Percentiles rank a stretch among this genome's conserved stretches.
These are phyloP conservation scores for Drosophila subsilvestris DNA, from an alignment of 2,888 invertebrate genomes.

Conservation along the genomic window DNA sequence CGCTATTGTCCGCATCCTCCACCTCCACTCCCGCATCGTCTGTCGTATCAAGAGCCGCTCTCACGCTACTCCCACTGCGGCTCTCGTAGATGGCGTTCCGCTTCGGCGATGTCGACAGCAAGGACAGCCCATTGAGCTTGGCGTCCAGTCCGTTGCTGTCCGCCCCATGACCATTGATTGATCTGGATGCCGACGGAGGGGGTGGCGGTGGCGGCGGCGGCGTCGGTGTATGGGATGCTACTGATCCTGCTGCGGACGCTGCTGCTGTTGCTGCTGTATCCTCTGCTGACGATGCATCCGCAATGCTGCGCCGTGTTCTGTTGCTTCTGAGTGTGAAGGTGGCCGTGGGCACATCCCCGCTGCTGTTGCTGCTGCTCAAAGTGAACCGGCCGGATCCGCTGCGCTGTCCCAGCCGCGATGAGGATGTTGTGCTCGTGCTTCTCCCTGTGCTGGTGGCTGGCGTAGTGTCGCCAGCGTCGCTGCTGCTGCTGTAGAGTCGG, in stretches of 20 bases:
- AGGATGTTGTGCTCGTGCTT: constrained; percentile 1
- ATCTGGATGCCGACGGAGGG: constrained; percentile 4
- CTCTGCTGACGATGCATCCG: constrained; percentile 22
- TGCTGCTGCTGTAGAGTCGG: constrained; percentile 67
- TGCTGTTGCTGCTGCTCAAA: constrained; percentile 69
- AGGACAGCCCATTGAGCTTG: constrained; percentile 66
- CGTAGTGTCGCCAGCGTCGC: constrained; percentile 45
- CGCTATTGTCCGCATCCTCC: constrained; percentile 35
- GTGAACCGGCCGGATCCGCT: constrained; percentile 55
- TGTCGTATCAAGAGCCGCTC: constrained; percentile 58
- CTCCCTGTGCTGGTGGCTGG: constrained; percentile 10
- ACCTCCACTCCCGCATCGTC: constrained; percentile 49
- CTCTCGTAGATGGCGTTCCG: constrained; percentile 70
- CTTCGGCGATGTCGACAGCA: constrained; percentile 65
- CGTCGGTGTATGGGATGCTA: not conserved
- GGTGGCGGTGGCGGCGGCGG: constrained; percentile 43
- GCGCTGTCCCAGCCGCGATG: constrained; percentile 16
- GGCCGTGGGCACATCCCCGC: constrained; percentile 78
- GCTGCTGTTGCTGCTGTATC: constrained; percentile 5
- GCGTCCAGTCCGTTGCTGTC: constrained; percentile 63
- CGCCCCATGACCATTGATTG: constrained; percentile 11
- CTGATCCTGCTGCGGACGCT: not conserved
- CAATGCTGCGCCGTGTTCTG: constrained; percentile 58
- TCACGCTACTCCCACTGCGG: constrained; percentile 27
- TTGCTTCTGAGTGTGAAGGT: constrained; percentile 79